These are phyloP conservation scores for Acipenser oxyrinchus DNA, from an alignment of 2,797 vertebrate genomes.

Conservation along the genomic window DNA sequence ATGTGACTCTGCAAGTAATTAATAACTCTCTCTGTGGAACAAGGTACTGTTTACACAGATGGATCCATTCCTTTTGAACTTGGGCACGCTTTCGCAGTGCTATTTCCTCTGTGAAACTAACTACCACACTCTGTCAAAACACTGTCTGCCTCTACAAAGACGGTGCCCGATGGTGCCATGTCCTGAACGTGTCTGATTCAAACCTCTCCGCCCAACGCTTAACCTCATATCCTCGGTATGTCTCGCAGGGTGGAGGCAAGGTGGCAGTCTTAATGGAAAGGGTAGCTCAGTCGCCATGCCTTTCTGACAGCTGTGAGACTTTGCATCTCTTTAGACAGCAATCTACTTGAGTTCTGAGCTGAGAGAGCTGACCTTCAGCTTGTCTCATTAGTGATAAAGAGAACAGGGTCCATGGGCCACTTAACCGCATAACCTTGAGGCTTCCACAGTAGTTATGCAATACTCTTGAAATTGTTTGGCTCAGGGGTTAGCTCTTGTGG, in stretches of 20 bases:
- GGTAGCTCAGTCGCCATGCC: conserved; percentile 15
- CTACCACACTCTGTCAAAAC: conserved; percentile 50
- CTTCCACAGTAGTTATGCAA: too few relatives aligned
- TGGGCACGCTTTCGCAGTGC: conserved; percentile 39
- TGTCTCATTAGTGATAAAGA: too few relatives aligned
- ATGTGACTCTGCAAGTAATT: conserved; percentile 40
- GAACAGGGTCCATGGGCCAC: too few relatives aligned
- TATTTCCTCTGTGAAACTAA: conserved; percentile 42
- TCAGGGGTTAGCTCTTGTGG: too few relatives aligned
- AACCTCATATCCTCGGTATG: background rate
- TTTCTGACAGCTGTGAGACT: background rate
- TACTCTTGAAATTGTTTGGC: too few relatives aligned
- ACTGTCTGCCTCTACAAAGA: conserved; percentile 18
- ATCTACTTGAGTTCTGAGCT: too few relatives aligned
- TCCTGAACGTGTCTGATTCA: background rate
- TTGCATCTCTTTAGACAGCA: too few relatives aligned
- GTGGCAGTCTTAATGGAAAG: background rate
- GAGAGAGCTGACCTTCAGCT: too few relatives aligned
- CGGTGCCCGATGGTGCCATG: conserved; percentile 11
- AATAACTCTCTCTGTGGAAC: conserved; percentile 40
- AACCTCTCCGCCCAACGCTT: background rate
- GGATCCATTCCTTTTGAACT: conserved; percentile 45
- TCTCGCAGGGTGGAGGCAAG: background rate
- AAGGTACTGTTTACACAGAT: conserved; percentile 58
- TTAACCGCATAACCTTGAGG: too few relatives aligned